Evolutionary conservation across 2,888 invertebrate species (phyloP), one percentile per base, ranked within the genome.

Genomic region (Sericinus montela): DNA sequence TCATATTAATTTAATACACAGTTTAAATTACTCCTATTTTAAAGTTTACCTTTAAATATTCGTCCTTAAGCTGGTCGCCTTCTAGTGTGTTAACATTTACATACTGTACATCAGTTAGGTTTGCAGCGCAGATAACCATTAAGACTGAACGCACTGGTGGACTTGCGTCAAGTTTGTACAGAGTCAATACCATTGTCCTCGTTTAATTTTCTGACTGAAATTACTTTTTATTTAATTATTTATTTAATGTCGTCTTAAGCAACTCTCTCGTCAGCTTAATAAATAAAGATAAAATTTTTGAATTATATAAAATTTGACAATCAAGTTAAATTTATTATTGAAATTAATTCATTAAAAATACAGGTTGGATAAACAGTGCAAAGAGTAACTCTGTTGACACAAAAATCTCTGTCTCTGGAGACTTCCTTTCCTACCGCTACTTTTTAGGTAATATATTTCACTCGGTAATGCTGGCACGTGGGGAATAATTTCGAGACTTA

Each of bases 161-260:
- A 45, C 85, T 84, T 0, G 66, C 67, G 29, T 81, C 72, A 14
- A 75, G 45, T 52, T 81, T 80, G 64, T 81, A 86, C 5, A 86
- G 55, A 0, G 69, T 81, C 3, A 83, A 55, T 3, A 69, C 75
- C 85, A 85, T 86, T 29, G 29, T 19, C 11, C 19, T n/a, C 1
- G 8, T 23, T 32, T 36, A 32, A 15, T 19, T 19, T 19, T 19
- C 19, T 19, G 19, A 5, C 19, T 19, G 19, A 3, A 19, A 19
- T 19, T n/a, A 19, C 3, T 19, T 19, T 19, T 5, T 3, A 19
- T 3, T 19, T 19, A 19, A 19, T 19, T 19, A 19, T 3, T 19
- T 5, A 19, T 5, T 19, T 19, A 5, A 19, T 3, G 19, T 2
- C 19, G 19, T 19, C 19, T 19, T 19, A 19, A 3, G 19, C 19